Evolutionary conservation across 2,797 vertebrate species (phyloP).

Genomic region (Poeciliopsis turneri): DNA sequence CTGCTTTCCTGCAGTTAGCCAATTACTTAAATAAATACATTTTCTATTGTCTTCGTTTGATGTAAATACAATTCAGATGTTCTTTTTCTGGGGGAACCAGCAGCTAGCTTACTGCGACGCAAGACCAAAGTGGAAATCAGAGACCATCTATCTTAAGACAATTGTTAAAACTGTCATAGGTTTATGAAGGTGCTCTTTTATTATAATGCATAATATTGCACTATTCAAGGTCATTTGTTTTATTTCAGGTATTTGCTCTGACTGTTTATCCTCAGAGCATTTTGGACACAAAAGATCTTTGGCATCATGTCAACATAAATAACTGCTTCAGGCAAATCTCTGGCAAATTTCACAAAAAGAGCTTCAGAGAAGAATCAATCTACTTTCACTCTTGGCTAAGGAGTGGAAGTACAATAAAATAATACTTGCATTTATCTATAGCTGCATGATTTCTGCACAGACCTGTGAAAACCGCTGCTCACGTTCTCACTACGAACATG

Average conservation of each 20-base stretch:
- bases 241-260: neutral
- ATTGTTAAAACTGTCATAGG: neutral
- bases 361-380: too few relatives aligned
- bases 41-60: neutral
- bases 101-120: neutral
- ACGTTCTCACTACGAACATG: too few relatives aligned
- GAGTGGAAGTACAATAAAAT: too few relatives aligned
- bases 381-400: too few relatives aligned
- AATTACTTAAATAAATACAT: neutral
- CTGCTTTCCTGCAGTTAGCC: neutral
- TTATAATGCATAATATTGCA: neutral
- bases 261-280: neutral
- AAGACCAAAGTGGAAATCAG: neutral
- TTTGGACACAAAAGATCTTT: neutral
- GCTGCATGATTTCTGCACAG: too few relatives aligned
- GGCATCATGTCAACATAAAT: neutral
- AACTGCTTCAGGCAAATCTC: neutral
- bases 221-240: neutral
- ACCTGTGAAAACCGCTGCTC: too few relatives aligned
- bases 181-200: neutral
- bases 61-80: neutral
- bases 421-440: too few relatives aligned
- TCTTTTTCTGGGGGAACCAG: neutral
- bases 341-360: neutral
- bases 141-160: neutral